phyloP scores from a whole-genome alignment of 2,888 invertebrate genomes.

The Pimpla rufipes region DNA sequence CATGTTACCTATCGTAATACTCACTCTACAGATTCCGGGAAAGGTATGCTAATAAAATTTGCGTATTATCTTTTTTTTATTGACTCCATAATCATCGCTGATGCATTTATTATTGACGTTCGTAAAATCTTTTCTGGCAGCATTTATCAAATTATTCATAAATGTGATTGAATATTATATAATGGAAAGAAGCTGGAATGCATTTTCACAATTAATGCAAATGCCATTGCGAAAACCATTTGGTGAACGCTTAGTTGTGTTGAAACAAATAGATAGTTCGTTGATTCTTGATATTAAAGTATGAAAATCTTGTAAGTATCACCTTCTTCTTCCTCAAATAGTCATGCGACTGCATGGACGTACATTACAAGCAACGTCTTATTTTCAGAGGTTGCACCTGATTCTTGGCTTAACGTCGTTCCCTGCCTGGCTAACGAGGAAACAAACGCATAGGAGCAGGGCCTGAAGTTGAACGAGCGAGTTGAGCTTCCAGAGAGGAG shows the following conservation, averaged over 20 bases:
- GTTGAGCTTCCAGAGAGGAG: background rate
- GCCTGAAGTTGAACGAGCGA: slow-evolving; percentile 10
- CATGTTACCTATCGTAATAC: background rate
- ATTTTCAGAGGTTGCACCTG: background rate
- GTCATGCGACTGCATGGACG: too few species aligned
- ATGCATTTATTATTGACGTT: background rate
- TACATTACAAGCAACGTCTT: too few species aligned
- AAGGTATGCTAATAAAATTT: background rate
- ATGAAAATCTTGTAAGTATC: background rate
- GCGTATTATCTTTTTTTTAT: background rate
- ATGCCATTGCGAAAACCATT: background rate
- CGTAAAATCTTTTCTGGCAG: background rate
- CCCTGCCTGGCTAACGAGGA: background rate
- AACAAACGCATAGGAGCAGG: background rate
- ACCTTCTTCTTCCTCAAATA: background rate
- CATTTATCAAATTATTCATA: background rate
- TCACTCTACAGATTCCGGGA: background rate
- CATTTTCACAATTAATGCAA: background rate
- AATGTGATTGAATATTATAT: background rate
- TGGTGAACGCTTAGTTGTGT: background rate
- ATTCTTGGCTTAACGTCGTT: background rate
- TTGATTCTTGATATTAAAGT: background rate
- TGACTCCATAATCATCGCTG: too few species aligned
- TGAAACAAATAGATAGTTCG: background rate
- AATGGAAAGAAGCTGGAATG: background rate